Evolutionary conservation across 2,888 invertebrate genomes (phyloP), one percentile per base, ranked within the genome.

Genomic region (Philereme vetulata): DNA sequence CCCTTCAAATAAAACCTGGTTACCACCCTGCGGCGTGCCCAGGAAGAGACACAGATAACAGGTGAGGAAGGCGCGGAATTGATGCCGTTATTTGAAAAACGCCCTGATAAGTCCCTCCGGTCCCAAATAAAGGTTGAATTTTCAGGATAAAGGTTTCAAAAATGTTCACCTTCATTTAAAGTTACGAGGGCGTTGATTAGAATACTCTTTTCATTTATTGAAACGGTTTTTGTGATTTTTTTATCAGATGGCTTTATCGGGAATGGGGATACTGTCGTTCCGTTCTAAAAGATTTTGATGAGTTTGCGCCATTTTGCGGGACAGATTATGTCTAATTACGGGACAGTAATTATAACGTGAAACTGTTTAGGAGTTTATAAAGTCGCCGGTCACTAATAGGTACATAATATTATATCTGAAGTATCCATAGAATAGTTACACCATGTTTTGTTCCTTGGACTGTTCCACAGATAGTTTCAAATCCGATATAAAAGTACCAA

Each of bases 41-140:
- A 59, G 53, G 53, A 60, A 58, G 44, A 49, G 48, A 58, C 52
- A 38, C 52, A 53, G 52, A 58, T 58, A 58, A 53, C 58, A 52
- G 52, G 52, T 44, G 58, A 58, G 54, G 50, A 60, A 60, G 82
- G 80, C 76, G 69, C 74, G 78, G 75, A 86, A 85, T 85, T 82
- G 84, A 82, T 77, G 81, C 77, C 78, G 81, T 82, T 85, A 86
- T 86, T 87, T 78, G 84, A 84, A 87, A 85, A 87, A 84, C 80
- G 77, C 77, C 75, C 82, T 78, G 86, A 86, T 87, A 87, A 86
- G 84, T 83, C 84, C 82, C 81, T 77, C 81, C 79, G 77, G 80
- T 75, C 76, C 74, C 77, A 77, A 86, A 84, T 83, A 82, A 83
- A 82, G 80, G 81, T 76, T 72, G 79, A 78, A 78, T 80, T 80